These are phyloP conservation scores for Microcebus tavaratra DNA, from an alignment of 2,113 vertebrate genomes.

Conservation along the genomic window DNA sequence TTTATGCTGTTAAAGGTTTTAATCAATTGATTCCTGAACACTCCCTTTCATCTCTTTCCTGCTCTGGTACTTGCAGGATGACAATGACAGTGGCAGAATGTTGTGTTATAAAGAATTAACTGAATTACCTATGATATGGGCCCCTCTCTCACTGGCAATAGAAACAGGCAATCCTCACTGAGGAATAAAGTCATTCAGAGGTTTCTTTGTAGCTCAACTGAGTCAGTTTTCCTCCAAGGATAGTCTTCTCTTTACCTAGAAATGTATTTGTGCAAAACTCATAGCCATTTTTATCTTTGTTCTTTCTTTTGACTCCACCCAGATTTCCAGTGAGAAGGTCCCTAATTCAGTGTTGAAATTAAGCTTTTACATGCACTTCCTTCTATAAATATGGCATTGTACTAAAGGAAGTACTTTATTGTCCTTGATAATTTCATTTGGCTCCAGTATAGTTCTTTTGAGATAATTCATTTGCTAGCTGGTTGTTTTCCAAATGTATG, in stretches of 20 bases:
- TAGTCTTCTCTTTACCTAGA: not conserved
- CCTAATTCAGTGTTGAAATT: not conserved
- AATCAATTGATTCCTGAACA: not conserved
- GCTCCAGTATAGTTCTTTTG: constrained; percentile 29
- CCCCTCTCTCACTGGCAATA: not conserved
- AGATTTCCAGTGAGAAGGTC: not conserved
- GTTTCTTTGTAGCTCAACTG: not conserved
- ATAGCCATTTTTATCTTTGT: not conserved
- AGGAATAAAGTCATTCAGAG: not conserved
- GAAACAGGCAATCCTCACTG: not conserved
- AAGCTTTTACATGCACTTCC: not conserved
- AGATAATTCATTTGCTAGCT: not conserved
- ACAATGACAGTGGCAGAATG: not conserved
- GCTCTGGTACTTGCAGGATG: not conserved
- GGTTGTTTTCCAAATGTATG: not conserved
- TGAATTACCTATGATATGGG: not conserved
- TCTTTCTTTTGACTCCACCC: not conserved
- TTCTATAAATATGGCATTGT: not conserved
- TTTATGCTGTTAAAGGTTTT: not conserved
- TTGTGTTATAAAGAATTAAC: not conserved
- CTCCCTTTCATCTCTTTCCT: not conserved
- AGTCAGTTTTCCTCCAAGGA: not conserved
- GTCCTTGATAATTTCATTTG: constrained; percentile 5
- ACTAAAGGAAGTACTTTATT: constrained; percentile 2
- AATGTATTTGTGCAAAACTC: not conserved